Percentiles rank a stretch among this genome's conserved stretches.
Evolutionary conservation across 2,113 vertebrate genomes (phyloP).

Genomic region (Rattus rattus): DNA sequence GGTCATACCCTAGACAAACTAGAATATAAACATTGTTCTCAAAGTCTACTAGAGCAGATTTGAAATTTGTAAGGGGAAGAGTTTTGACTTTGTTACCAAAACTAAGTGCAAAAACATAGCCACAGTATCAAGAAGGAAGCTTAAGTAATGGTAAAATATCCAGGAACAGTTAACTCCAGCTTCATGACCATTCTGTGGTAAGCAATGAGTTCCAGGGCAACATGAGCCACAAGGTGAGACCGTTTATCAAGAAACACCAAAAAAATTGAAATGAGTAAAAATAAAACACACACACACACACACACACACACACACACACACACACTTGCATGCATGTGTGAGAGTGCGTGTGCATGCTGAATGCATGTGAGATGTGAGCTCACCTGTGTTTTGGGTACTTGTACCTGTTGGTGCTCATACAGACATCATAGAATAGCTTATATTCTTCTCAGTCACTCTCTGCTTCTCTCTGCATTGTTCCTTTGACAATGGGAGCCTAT

Average conservation of each 20-base stretch:
- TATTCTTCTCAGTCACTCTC: too few species aligned
- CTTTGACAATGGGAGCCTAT: too few species aligned
- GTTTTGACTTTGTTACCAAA: background rate
- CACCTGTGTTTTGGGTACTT: background rate
- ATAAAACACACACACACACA: background rate
- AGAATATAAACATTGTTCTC: background rate
- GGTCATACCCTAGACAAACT: background rate
- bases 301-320: background rate
- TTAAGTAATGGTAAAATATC: background rate
- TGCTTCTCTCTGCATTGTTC: background rate
- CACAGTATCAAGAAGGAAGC: background rate
- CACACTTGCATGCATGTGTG: too few species aligned
- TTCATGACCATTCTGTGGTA: background rate
- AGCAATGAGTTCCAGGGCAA: background rate
- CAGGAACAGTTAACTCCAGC: background rate
- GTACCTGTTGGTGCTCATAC: background rate
- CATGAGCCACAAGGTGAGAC: background rate
- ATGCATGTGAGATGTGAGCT: background rate
- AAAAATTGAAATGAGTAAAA: background rate
- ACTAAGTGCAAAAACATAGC: background rate
- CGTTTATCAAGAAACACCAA: background rate
- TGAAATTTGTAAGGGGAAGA: background rate
- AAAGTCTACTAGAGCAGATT: background rate
- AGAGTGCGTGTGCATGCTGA: background rate
- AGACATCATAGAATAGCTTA: too few species aligned